These are phyloP conservation scores for Hybognathus amarus DNA, from an alignment of 2,797 vertebrate genomes.

Conservation along the genomic window DNA sequence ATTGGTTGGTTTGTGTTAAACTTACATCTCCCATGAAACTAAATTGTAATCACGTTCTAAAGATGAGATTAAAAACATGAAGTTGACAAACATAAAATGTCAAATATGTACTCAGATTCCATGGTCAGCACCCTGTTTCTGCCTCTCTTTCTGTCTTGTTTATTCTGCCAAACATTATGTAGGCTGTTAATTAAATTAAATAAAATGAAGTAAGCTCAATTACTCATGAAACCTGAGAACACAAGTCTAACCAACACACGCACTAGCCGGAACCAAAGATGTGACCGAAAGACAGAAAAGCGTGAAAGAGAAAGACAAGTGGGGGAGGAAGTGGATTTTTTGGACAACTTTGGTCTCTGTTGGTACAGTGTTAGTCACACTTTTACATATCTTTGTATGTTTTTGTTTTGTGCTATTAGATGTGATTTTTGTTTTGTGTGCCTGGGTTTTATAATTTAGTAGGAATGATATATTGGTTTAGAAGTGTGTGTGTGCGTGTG, in stretches of 20 bases:
- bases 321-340: background rate
- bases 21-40: background rate
- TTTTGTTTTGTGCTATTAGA: background rate
- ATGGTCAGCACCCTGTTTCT: conserved; percentile 44
- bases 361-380: background rate
- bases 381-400: background rate
- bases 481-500: background rate
- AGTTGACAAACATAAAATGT: conserved; percentile 19
- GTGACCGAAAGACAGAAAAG: background rate
- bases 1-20: background rate
- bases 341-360: conserved; percentile 35
- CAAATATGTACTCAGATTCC: background rate
- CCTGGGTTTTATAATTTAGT: background rate
- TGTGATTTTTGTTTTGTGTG: conserved; percentile 10
- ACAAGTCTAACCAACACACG: conserved; percentile 34
- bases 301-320: background rate
- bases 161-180: conserved; percentile 37
- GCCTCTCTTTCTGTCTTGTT: conserved; percentile 1
- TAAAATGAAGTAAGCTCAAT: conserved; percentile 51
- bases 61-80: background rate
- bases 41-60: background rate
- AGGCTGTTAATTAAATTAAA: conserved; percentile 52
- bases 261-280: background rate
- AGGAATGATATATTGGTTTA: conserved; percentile 18
- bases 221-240: conserved; percentile 48